These are phyloP conservation scores for Peucedramus taeniatus DNA, from an alignment of 2,113 vertebrate species.

Conservation along the genomic window DNA sequence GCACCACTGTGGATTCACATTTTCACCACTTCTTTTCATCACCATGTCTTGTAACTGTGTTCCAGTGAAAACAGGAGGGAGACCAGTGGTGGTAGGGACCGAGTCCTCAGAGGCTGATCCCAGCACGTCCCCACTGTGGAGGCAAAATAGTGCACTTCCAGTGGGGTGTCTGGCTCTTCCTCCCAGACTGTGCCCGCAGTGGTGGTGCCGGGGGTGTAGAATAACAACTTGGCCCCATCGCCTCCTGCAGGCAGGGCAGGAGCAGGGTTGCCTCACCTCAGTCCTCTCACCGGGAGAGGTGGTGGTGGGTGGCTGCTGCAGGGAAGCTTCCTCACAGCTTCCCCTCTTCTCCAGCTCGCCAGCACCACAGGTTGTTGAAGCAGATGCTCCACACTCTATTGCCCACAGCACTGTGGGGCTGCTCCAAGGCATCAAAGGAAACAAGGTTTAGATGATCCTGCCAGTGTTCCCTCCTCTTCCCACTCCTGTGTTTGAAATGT, in stretches of 20 bases:
- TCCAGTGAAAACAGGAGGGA: not conserved
- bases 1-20: not conserved
- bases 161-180: rapidly evolving
- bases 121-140: not conserved
- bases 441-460: not conserved
- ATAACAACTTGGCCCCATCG: not conserved
- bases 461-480: not conserved
- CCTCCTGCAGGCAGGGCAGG: not conserved
- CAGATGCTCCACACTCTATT: not conserved
- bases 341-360: rapidly evolving
- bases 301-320: rapidly evolving
- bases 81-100: not conserved
- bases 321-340: not conserved
- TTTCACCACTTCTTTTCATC: not conserved
- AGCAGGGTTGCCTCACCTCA: not conserved
- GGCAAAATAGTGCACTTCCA: not conserved
- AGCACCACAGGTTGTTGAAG: rapidly evolving
- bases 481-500: not conserved
- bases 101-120: not conserved
- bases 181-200: not conserved
- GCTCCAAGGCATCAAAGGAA: not conserved
- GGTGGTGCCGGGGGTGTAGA: rapidly evolving
- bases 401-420: rapidly evolving
- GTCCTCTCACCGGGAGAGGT: rapidly evolving
- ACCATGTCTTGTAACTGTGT: not conserved